A percentile compares a stretch with the other conserved stretches of the same genome.
Conservation (phyloP, 35 echinoderm and acorn worm genomes). For the Ptychodera flava region DNA sequence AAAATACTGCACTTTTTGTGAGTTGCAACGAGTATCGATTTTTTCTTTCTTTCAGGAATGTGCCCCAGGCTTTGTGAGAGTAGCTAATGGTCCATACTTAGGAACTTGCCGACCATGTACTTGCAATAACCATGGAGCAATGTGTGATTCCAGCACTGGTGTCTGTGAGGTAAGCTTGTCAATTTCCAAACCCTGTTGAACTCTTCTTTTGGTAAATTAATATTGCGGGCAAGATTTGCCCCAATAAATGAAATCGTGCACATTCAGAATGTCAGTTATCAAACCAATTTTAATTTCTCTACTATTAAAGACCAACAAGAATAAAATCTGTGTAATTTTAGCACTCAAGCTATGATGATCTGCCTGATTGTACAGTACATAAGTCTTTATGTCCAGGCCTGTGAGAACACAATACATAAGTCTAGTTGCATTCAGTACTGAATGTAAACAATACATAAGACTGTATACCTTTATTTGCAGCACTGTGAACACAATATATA, state of each 20-base stretch:
- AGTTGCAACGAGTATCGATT: too few relatives aligned
- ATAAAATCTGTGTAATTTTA: too few relatives aligned
- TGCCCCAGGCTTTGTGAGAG: conserved; percentile 8
- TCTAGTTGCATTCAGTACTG: too few relatives aligned
- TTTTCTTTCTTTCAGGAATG: conserved; percentile 32
- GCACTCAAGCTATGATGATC: too few relatives aligned
- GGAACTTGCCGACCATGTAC: conserved; percentile 69
- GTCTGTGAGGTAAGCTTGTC: conserved; percentile 47
- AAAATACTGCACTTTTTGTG: too few relatives aligned
- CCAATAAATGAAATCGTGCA: background rate
- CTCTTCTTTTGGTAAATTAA: background rate
- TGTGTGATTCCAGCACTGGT: conserved; percentile 62
- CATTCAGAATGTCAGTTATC: background rate
- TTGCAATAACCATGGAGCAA: conserved; percentile 55
- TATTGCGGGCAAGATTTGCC: background rate
- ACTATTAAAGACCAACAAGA: too few relatives aligned
- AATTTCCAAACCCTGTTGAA: background rate
- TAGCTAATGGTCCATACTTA: conserved; percentile 61
- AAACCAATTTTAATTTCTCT: background rate
- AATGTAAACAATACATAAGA: too few relatives aligned
- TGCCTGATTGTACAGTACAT: too few relatives aligned
- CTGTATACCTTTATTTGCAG: too few relatives aligned
- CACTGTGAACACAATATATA: too few relatives aligned
- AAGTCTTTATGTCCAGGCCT: too few relatives aligned
- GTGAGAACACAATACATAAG: too few relatives aligned